Percentiles rank a stretch among this genome's conserved stretches.
phyloP scores from a whole-genome alignment of 2,113 vertebrate species.

The Phocoena sinus region DNA sequence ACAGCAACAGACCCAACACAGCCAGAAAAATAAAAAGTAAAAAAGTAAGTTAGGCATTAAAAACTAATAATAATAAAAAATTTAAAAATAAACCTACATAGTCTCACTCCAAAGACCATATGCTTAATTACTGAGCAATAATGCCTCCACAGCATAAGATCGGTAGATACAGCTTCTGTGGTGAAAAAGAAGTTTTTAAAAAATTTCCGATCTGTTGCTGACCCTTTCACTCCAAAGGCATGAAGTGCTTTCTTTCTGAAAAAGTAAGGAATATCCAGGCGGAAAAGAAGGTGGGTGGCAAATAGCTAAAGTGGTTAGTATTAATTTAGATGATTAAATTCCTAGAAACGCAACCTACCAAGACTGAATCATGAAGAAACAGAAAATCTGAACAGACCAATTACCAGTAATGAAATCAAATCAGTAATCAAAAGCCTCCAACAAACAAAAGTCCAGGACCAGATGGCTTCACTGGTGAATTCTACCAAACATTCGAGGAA shows the following conservation, averaged over 20 bases:
- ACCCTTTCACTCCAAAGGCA: slow-evolving; percentile 2
- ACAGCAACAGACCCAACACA: too few species aligned
- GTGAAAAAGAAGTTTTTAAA: neutral
- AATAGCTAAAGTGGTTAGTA: neutral
- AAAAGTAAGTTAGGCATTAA: too few species aligned
- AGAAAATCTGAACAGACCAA: too few species aligned
- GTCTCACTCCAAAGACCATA: neutral
- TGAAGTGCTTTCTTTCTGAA: neutral
- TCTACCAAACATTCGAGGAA: neutral
- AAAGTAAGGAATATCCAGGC: neutral
- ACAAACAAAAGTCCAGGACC: neutral
- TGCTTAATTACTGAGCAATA: neutral
- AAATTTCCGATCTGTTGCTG: neutral
- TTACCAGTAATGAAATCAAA: too few species aligned
- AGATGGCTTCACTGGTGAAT: neutral
- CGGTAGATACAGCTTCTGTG: neutral
- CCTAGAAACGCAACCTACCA: neutral
- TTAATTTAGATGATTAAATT: neutral
- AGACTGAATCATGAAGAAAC: too few species aligned
- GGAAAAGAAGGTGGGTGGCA: neutral
- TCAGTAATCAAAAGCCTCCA: too few species aligned
- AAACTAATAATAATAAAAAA: too few species aligned
- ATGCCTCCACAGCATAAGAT: neutral
- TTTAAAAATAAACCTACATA: neutral
- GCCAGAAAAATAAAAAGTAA: too few species aligned